Base-by-base conservation (phyloP, 1,140 invertebrate species). In the Drosophila mojavensis region DNA sequence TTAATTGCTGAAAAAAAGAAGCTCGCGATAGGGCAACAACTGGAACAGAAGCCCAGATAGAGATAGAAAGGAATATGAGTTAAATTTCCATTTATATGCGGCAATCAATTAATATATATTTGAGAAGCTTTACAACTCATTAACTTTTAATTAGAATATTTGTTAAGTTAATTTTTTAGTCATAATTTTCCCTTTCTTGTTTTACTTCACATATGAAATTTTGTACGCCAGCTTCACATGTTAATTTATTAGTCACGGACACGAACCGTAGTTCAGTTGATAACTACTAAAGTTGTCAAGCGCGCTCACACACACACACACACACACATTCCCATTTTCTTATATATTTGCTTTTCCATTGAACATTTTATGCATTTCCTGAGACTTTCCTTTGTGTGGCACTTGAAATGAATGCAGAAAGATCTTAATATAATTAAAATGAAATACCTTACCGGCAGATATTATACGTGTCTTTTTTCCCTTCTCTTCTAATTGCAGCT, bases 231-330 rank as follows among this genome's bases (percentile, higher is more conserved):
- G 59, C 66, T 78, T 78, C 50, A 90, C 80, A 84, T 88, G 84
- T 84, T 88, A 88, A 88, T 88, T 88, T 88, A 72, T 78, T 75
- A 81, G 71, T 48, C 85, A 88, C 79, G 83, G 48, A 66, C 75
- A 81, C 79, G 82, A 85, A 56, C 60, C 65, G 63, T 51, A 62
- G 53, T 41, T 24, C 15, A 66, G 56, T 56, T 79, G 70, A 75
- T 84, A 75, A 68, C 41, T 47, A 82, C 72, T 79, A 67, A 60
- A 78, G 60, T 70, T 60, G 66, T 62, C 56, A 71, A 47, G 65
- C 17, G 17, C 17, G 17, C 17, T 0, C 17, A 17, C 17, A 17
- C 59, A 48, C 56, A 50, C 28, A 45, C 5, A 17, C 59, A 48
- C 56, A 50, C 28, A 45, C 5, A 17, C 17, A 17, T 17, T 17